phyloP scores from a whole-genome alignment of 2,888 invertebrate species.

The Deilephila porcellus region DNA sequence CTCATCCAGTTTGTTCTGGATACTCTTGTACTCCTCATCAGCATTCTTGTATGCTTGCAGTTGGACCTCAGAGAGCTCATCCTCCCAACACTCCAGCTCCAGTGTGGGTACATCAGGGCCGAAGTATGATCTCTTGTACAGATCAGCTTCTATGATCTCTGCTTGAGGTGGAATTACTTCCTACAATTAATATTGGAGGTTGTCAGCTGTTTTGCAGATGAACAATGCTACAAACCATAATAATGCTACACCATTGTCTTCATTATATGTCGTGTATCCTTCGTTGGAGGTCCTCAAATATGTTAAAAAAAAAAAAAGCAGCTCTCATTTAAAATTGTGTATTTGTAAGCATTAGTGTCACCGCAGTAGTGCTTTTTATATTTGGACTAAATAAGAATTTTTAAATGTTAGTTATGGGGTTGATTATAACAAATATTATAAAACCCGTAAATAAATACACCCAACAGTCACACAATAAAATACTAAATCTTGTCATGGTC shows the following conservation, averaged over 20 bases:
- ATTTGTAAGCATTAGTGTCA: too few relatives aligned
- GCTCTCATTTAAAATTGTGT: not conserved
- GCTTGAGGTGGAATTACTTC: conserved; percentile 71
- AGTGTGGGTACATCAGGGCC: conserved; percentile 84
- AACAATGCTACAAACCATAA: too few relatives aligned
- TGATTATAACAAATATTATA: too few relatives aligned
- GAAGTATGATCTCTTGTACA: conserved; percentile 78
- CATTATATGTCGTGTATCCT: too few relatives aligned
- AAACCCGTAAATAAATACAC: too few relatives aligned
- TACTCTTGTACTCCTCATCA: conserved; percentile 87
- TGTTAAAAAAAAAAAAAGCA: not conserved
- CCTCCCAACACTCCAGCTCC: conserved; percentile 89
- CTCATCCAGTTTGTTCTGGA: conserved; percentile 85
- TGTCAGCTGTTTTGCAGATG: conserved; percentile 27
- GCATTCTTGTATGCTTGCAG: conserved; percentile 86
- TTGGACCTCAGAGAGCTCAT: conserved; percentile 88
- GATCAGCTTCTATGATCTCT: conserved; percentile 78
- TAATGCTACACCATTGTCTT: too few relatives aligned
- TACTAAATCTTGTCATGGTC: too few relatives aligned
- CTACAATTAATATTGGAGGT: conserved; percentile 43
- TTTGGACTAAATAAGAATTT: too few relatives aligned
- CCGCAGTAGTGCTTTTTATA: too few relatives aligned
- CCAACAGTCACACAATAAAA: too few relatives aligned
- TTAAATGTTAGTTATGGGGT: too few relatives aligned
- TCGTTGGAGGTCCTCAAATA: too few relatives aligned